Base-by-base conservation (phyloP, 2,888 invertebrate species). In the Schrankia costaestrigalis region DNA sequence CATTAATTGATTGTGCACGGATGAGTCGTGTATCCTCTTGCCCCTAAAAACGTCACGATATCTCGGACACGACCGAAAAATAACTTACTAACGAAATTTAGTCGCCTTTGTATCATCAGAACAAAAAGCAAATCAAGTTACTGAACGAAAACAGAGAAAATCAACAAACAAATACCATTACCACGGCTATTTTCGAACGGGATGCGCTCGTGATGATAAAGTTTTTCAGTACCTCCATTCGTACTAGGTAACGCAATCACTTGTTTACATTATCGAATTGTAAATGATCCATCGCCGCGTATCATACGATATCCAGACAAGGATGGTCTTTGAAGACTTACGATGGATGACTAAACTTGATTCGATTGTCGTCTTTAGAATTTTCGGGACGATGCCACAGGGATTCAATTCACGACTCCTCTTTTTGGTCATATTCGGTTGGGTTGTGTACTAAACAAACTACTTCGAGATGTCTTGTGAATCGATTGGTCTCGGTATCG, bases 41-140 rank as follows among this genome's bases (percentile, higher is more conserved):
- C 55, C 53, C 63, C 58, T 43, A 62, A 64, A 66, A 54, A 54
- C 49, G 63, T 77, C 81, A 78, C 77, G 84, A 79, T 37, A 63
- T 70, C 67, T 60, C 68, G 59, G 56, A 61, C 78, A 78, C 77
- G 78, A 77, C 62, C 55, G 51, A 62, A 56, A 53, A 57, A 57
- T 57, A 49, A 56, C 44, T 55, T 46, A 65, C 84, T 86, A 86
- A 87, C 84, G 71, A 84, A 84, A 78, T 86, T 86, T 87, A 76
- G 68, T 67, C 60, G 64, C 77, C 71, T 78, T 84, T 86, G 84
- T 86, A 62, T 50, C 33, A 35, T 35, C 39, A 45, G 65, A 56
- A 82, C 77, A 85, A 87, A 87, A 87, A 87, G 74, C 79, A 86
- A 87, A 87, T 87, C 87, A 79, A 87, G 87, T 87, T 87, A 87